Percentiles rank a stretch among this genome's conserved stretches.
These are phyloP conservation scores for Galeopterus variegatus DNA, from an alignment of 2,113 vertebrate species.

Conservation along the genomic window DNA sequence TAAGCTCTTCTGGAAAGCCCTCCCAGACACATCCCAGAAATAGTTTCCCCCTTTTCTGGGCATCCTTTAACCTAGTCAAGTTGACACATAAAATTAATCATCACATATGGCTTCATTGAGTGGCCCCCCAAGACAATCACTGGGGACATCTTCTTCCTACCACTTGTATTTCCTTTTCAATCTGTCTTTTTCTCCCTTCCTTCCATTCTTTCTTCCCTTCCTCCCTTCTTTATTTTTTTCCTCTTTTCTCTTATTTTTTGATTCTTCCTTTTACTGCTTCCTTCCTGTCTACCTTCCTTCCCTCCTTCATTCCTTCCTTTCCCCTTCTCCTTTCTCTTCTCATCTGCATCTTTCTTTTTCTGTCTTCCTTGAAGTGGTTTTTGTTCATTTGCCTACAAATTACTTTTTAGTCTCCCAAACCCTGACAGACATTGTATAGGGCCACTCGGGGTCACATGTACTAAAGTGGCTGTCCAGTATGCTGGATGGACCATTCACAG, in stretches of 20 bases:
- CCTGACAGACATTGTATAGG: fast-evolving
- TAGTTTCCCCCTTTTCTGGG: neutral
- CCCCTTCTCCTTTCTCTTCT: neutral
- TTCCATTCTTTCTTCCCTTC: neutral
- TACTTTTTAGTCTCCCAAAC: neutral
- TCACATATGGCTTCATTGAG: neutral
- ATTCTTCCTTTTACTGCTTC: neutral
- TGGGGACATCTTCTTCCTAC: neutral
- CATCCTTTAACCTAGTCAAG: neutral
- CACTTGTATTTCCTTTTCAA: neutral
- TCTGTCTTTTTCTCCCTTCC: neutral
- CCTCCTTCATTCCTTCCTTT: neutral
- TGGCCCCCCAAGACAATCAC: neutral
- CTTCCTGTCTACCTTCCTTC: neutral
- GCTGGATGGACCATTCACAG: neutral
- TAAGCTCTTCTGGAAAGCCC: neutral
- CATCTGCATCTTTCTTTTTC: neutral
- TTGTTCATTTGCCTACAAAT: conserved; percentile 27
- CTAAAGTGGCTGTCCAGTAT: neutral
- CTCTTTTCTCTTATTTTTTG: neutral
- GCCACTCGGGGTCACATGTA: fast-evolving
- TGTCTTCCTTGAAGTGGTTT: neutral
- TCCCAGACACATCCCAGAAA: neutral
- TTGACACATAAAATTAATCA: neutral
- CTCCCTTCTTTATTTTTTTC: too few species aligned